phyloP scores from a whole-genome alignment of 2,888 invertebrate species.

The Melanotus villosus region DNA sequence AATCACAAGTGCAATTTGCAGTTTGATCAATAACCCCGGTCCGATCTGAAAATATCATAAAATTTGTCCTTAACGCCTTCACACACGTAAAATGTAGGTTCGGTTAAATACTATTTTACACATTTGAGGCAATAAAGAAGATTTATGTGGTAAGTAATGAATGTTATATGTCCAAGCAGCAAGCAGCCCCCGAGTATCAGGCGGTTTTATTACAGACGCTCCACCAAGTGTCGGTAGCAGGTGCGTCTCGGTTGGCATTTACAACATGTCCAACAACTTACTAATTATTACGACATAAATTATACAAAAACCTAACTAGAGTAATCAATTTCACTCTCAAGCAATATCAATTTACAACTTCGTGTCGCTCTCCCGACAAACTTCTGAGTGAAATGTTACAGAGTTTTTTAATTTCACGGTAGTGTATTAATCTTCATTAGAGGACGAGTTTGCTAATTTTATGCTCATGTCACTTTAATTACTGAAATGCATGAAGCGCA shows the following conservation, averaged over 20 bases:
- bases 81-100: conserved; percentile 38
- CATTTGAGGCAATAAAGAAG: conserved; percentile 53
- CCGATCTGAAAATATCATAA: conserved; percentile 36
- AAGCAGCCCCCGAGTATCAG: conserved; percentile 42
- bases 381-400: conserved; percentile 43
- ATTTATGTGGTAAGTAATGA: conserved; percentile 56
- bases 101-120: conserved; percentile 49
- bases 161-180: conserved; percentile 50
- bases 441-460: conserved; percentile 44
- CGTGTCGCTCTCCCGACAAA: conserved; percentile 40
- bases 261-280: conserved; percentile 61
- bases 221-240: conserved; percentile 60
- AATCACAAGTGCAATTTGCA: conserved; percentile 23
- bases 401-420: conserved; percentile 46
- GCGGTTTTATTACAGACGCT: conserved; percentile 51
- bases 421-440: conserved; percentile 49
- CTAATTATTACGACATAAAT: conserved; percentile 67
- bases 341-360: conserved; percentile 48
- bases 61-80: conserved; percentile 38
- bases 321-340: conserved; percentile 62
- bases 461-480: conserved; percentile 47
- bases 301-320: conserved; percentile 63
- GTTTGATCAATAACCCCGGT: conserved; percentile 19
- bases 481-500: conserved; percentile 47
- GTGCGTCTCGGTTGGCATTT: conserved; percentile 56